Percentiles rank a stretch among this genome's conserved stretches.
Conservation (phyloP, 2,113 vertebrate species). For the Natator depressus region DNA sequence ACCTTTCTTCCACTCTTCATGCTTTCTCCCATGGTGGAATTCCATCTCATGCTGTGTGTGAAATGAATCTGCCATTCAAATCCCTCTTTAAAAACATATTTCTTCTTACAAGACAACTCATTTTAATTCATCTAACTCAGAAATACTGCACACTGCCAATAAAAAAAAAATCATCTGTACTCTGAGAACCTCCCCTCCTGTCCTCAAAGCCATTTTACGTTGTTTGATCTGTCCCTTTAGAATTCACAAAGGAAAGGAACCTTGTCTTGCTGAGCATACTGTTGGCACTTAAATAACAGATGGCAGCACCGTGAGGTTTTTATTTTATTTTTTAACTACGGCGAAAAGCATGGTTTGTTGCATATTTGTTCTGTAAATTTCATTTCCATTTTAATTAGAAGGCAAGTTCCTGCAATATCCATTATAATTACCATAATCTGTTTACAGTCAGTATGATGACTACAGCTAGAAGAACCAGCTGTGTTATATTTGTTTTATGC, state of each 20-base stretch:
- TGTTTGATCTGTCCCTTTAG: not conserved
- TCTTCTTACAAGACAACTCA: not conserved
- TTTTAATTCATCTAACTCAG: not conserved
- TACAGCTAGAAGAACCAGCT: slow-evolving; percentile 41
- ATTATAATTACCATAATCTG: slow-evolving; percentile 71
- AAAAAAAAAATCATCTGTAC: not conserved
- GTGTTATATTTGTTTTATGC: slow-evolving; percentile 21
- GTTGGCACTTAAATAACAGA: slow-evolving; percentile 15
- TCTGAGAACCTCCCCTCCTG: not conserved
- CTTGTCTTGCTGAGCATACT: not conserved
- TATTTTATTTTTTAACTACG: slow-evolving; percentile 14
- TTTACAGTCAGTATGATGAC: slow-evolving; percentile 58
- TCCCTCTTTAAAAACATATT: not conserved
- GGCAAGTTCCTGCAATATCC: slow-evolving; percentile 72
- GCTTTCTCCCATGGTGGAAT: not conserved
- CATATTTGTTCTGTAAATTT: slow-evolving; percentile 70
- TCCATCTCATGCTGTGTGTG: not conserved
- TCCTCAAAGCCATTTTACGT: not conserved
- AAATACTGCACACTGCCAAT: not conserved
- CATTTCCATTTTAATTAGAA: slow-evolving; percentile 76
- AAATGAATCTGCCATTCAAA: not conserved
- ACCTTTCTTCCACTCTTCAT: not conserved
- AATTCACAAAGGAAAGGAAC: not conserved
- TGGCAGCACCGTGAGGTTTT: slow-evolving; percentile 10
- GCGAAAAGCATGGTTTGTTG: slow-evolving; percentile 45